Evolutionary conservation across 2,113 vertebrate species (phyloP).

Genomic region (Dissostichus mawsoni): DNA sequence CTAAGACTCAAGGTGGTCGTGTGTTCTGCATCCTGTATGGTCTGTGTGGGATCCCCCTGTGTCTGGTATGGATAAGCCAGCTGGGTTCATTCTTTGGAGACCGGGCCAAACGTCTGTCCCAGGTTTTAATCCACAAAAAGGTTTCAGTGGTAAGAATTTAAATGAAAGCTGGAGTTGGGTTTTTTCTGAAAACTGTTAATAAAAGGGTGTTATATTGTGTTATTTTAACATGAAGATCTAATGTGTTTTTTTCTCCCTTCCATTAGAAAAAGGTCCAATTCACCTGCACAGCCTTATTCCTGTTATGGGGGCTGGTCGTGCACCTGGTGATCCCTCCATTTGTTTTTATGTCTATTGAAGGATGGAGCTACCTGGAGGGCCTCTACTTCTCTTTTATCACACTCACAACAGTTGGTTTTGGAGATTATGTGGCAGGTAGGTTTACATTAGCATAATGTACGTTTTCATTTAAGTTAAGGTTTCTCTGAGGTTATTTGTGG

Average conservation of each 20-base stretch:
- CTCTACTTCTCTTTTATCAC: conserved; percentile 98
- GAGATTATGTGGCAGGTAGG: conserved; percentile 96
- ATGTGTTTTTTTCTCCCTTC: not conserved
- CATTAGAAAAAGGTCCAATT: conserved; percentile 93
- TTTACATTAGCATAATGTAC: not conserved
- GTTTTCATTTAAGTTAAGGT: not conserved
- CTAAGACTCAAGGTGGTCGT: conserved; percentile 91
- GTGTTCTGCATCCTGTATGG: conserved; percentile 98
- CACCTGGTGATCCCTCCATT: conserved; percentile 95
- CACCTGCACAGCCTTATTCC: conserved; percentile 92
- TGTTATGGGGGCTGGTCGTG: conserved; percentile 93
- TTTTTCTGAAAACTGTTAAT: not conserved
- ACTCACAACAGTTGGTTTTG: conserved; percentile 96
- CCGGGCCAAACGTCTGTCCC: conserved; percentile 92
- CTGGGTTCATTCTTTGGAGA: conserved; percentile 97
- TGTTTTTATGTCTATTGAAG: conserved; percentile 92
- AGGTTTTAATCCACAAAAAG: conserved; percentile 90
- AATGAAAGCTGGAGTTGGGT: not conserved
- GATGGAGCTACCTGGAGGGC: conserved; percentile 95
- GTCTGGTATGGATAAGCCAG: conserved; percentile 96
- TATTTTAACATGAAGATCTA: not conserved
- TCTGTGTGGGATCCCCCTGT: conserved; percentile 95
- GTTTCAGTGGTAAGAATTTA: conserved; percentile 88
- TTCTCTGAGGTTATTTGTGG: not conserved
- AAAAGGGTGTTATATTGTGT: not conserved